phyloP scores from a whole-genome alignment of 1,140 invertebrate species.

The Diorhabda elongata region DNA sequence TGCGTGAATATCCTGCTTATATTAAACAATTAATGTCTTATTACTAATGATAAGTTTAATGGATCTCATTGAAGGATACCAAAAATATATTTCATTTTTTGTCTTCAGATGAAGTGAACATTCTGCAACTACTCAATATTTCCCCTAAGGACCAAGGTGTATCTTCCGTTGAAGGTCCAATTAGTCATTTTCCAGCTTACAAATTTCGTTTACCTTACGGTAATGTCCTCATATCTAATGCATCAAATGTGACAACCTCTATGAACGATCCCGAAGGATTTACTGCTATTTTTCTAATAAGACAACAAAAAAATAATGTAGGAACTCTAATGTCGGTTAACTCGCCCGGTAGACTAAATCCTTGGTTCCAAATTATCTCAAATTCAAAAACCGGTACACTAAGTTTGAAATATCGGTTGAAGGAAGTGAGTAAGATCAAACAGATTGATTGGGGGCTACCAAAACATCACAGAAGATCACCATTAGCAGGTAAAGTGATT shows the following conservation, averaged over 20 bases:
- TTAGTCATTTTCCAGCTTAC: constrained; percentile 46
- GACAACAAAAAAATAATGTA: constrained; percentile 49
- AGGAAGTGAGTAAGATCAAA: constrained; percentile 38
- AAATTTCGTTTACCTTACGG: constrained; percentile 48
- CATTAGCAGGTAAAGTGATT: constrained; percentile 40
- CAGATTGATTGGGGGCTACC: constrained; percentile 45
- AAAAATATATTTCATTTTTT: neutral
- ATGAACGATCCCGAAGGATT: constrained; percentile 41
- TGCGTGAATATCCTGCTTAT: too few species aligned
- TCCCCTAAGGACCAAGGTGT: constrained; percentile 46
- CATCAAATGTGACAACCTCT: constrained; percentile 34
- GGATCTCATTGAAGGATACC: too few species aligned
- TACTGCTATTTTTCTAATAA: constrained; percentile 44
- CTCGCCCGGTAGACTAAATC: constrained; percentile 48
- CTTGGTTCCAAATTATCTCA: constrained; percentile 48
- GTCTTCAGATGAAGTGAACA: constrained; percentile 46
- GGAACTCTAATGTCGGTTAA: constrained; percentile 49
- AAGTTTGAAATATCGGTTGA: constrained; percentile 42
- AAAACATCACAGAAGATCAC: constrained; percentile 43
- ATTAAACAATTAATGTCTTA: too few species aligned
- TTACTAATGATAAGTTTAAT: too few species aligned
- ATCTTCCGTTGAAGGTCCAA: constrained; percentile 46
- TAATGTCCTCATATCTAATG: constrained; percentile 45
- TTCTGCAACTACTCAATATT: constrained; percentile 48
- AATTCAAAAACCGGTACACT: constrained; percentile 45